Percentiles rank a stretch among this genome's conserved stretches.
Conservation (phyloP, 2,113 vertebrate species). For the Blennius ocellaris region DNA sequence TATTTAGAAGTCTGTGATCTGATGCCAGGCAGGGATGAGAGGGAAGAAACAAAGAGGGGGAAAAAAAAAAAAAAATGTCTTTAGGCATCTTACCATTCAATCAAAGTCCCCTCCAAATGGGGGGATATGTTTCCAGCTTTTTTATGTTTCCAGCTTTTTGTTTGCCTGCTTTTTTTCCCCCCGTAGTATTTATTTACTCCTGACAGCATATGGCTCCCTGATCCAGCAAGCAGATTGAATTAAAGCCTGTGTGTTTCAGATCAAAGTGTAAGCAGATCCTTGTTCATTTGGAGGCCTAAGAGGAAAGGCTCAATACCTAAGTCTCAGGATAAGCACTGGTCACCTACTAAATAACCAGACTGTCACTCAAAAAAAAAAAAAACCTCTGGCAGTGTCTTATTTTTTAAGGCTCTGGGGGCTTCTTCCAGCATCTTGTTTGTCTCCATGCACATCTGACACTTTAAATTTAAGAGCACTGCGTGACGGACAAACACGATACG, state of each 20-base stretch:
- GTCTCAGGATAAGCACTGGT: conserved; percentile 66
- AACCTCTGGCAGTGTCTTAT: conserved; percentile 3
- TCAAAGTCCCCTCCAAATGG: conserved; percentile 59
- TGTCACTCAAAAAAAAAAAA: conserved; percentile 73
- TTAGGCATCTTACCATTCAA: conserved; percentile 62
- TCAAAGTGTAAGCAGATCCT: conserved; percentile 70
- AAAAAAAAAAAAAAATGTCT: conserved; percentile 48
- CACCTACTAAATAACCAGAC: conserved; percentile 68
- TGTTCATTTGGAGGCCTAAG: conserved; percentile 59
- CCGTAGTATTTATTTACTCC: conserved; percentile 67
- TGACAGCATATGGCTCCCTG: conserved; percentile 59
- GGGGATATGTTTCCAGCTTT: conserved; percentile 44
- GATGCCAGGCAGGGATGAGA: conserved; percentile 62
- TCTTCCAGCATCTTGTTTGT: conserved; percentile 29
- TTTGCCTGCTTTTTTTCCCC: conserved; percentile 46
- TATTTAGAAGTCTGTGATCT: conserved; percentile 66
- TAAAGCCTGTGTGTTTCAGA: conserved; percentile 56
- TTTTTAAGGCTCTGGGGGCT: conserved; percentile 1
- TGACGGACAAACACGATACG: conserved; percentile 7
- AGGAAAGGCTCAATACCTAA: conserved; percentile 68
- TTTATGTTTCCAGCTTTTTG: conserved; percentile 30
- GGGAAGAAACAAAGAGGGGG: conserved; percentile 44
- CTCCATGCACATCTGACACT: conserved; percentile 7
- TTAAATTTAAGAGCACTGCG: not conserved
- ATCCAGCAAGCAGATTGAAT: conserved; percentile 65